Base-by-base conservation (phyloP, 2,113 vertebrate species). In the Urocynchramus pylzowi region DNA sequence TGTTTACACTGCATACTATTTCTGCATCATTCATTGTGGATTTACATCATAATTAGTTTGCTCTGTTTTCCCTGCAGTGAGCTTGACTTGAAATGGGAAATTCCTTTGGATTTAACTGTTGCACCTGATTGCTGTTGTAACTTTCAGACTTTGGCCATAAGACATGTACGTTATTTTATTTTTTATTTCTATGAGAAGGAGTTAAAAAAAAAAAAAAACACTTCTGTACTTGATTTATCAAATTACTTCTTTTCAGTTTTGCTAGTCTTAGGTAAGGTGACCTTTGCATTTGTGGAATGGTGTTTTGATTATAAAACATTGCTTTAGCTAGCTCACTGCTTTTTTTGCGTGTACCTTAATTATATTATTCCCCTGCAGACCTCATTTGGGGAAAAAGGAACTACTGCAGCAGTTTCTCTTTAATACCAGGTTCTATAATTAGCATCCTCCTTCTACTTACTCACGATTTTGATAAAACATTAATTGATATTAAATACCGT, bases 31-130 rank as follows among this genome's bases (percentile, higher is more conserved):
- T 96, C 95, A 93, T 95, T 94, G 93, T 94, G 81, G 86, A 93
- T 96, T 96, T 96, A 83, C 93, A 89, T 96, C 92, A 73, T 95
- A 93, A 96, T 96, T 96, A 94, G 47, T 96, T 96, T 96, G 86
- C 76, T 89, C 71, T 94, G 69, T 86, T 96, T 94, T 79, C 83
- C 69, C 68, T 90, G 53, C 84, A 88, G 69, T 93, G 77, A 97
- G 85, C 87, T 93, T 93, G 91, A 93, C 91, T 96, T 53, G 42
- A 89, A 97, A 94, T 7, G 42, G 82, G 75, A 92, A 97, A 94
- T 68, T 97, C 74, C 73, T 95, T 96, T 94, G 70, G 59, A 92
- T 96, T 92, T 97, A 93, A 93, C 91, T 87, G 47, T 95, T 96
- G 71, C 50, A 97, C 95, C 96, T 96, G 96, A 94, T 95, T 91